These are phyloP conservation scores for Mythimna albipuncta DNA, from an alignment of 2,888 invertebrate genomes.

Conservation along the genomic window DNA sequence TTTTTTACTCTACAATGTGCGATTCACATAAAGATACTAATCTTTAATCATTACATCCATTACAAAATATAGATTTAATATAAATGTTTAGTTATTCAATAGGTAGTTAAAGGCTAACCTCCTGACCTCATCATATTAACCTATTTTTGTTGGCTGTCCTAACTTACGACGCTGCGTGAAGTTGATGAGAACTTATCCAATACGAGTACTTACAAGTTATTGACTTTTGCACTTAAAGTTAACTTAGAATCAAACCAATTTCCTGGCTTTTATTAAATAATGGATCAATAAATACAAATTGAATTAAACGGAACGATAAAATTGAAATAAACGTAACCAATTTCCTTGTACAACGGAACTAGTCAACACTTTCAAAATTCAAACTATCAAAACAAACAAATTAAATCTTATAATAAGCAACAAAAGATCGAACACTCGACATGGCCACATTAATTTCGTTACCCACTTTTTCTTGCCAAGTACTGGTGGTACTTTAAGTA, in stretches of 20 bases:
- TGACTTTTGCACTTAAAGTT: not conserved
- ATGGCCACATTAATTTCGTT: slow-evolving; percentile 53
- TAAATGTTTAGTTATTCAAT: not conserved
- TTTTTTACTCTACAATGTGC: too few relatives aligned
- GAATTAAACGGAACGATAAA: slow-evolving; percentile 1
- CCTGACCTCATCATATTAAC: slow-evolving; percentile 27
- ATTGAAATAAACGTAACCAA: slow-evolving; percentile 1
- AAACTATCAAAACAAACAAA: slow-evolving; percentile 28
- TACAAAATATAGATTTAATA: not conserved
- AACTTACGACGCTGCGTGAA: not conserved
- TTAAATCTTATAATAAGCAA: slow-evolving; percentile 20
- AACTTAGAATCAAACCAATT: slow-evolving; percentile 15
- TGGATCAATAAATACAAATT: slow-evolving; percentile 1
- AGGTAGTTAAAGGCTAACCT: slow-evolving; percentile 2
- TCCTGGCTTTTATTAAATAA: slow-evolving; percentile 11
- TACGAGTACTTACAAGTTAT: not conserved
- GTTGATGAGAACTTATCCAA: not conserved
- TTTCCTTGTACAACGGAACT: slow-evolving; percentile 8
- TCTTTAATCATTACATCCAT: not conserved
- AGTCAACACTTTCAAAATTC: slow-evolving; percentile 1
- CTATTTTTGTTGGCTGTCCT: slow-evolving; percentile 5
- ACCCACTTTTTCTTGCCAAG: slow-evolving; percentile 69
- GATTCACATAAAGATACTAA: not conserved
- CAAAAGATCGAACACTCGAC: slow-evolving; percentile 16
- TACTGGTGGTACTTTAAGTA: slow-evolving; percentile 49